Conservation (phyloP, 2,797 vertebrate species). For the Natrix natrix region DNA sequence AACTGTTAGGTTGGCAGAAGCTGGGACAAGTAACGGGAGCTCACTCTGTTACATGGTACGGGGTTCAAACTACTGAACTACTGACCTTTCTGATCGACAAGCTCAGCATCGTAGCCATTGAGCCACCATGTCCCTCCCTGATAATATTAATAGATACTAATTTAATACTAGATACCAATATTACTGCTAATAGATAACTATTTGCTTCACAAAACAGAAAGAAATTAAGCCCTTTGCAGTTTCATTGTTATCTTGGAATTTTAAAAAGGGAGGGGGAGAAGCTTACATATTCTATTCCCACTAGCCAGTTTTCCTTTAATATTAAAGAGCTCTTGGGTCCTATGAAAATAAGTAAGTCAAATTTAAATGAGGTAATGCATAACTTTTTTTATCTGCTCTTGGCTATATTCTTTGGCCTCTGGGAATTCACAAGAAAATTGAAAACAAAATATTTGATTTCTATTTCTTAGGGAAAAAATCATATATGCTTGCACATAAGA, state of each 20-base stretch:
- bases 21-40: too few species aligned
- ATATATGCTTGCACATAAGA: too few species aligned
- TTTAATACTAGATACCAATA: background rate
- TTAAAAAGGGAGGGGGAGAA: background rate
- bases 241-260: background rate
- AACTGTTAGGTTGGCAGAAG: too few species aligned
- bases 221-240: background rate
- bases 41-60: too few species aligned
- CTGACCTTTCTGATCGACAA: too few species aligned
- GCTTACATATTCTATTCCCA: background rate
- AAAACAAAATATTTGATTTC: background rate
- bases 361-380: background rate
- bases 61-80: too few species aligned
- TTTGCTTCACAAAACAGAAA: background rate
- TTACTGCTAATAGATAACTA: background rate
- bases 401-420: background rate
- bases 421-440: background rate
- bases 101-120: too few species aligned
- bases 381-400: background rate
- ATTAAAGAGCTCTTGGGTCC: background rate
- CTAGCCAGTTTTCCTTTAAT: background rate
- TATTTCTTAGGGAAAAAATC: background rate
- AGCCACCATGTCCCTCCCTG: too few species aligned
- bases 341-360: background rate
- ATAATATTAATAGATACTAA: background rate